A percentile compares a stretch with the other conserved stretches of the same genome.
Evolutionary conservation across 2,113 vertebrate genomes (phyloP).

Genomic region (Tupaia chinensis): DNA sequence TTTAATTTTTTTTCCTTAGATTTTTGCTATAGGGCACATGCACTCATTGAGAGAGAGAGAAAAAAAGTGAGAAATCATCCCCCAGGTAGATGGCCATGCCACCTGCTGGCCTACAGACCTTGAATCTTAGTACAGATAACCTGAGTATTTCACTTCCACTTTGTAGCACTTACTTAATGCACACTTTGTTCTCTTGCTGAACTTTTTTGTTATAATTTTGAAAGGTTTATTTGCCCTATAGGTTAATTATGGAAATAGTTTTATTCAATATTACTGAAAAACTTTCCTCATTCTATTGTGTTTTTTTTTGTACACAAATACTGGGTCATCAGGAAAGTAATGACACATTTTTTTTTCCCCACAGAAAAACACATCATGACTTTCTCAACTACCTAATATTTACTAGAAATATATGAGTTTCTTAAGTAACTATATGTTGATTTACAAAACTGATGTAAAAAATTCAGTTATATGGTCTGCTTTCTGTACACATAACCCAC

Average conservation of each 20-base stretch:
- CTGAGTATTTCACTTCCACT: neutral
- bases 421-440: neutral
- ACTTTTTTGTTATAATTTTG: neutral
- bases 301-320: neutral
- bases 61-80: too few relatives aligned
- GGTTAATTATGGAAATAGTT: neutral
- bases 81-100: too few relatives aligned
- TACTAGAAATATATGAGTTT: neutral
- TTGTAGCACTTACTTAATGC: conserved; percentile 8
- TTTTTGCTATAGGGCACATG: too few relatives aligned
- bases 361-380: too few relatives aligned
- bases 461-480: conserved; percentile 37
- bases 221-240: conserved; percentile 24
- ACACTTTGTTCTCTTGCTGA: neutral
- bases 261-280: conserved; percentile 27
- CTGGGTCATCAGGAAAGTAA: too few relatives aligned
- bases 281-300: neutral
- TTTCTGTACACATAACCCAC: conserved; percentile 55
- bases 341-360: too few relatives aligned
- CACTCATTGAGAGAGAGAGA: too few relatives aligned
- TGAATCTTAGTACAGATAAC: neutral
- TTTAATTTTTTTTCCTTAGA: too few relatives aligned
- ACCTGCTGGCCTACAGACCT: neutral
- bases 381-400: neutral
- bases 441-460: conserved; percentile 42